A percentile compares a stretch with the other conserved stretches of the same genome.
These are phyloP conservation scores for Lepidocyrtinus sp. DNA, from an alignment of 2,888 invertebrate genomes.

Conservation along the genomic window DNA sequence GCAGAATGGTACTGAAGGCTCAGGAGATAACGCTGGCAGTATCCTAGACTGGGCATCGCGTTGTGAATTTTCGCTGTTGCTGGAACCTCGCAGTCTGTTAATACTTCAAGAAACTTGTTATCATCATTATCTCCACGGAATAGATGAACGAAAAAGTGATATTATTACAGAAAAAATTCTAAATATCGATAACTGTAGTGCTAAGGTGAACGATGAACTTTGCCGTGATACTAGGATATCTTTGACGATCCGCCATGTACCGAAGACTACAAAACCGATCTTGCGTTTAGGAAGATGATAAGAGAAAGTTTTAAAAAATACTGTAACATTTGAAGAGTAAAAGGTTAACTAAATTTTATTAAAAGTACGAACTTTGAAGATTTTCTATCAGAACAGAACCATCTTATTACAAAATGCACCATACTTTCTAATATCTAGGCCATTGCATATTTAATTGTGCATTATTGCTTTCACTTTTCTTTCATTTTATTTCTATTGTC, in stretches of 20 bases:
- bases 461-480: slow-evolving; percentile 5
- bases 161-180: slow-evolving; percentile 74
- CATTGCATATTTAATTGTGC: background rate
- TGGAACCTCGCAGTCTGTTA: slow-evolving; percentile 91
- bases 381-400: too few relatives aligned
- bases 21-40: background rate
- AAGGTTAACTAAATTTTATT: slow-evolving; percentile 11
- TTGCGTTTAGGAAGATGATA: slow-evolving; percentile 53
- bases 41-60: slow-evolving; percentile 40
- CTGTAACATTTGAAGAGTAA: background rate
- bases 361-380: slow-evolving; percentile 11
- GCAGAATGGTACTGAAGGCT: background rate
- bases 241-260: slow-evolving; percentile 93
- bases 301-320: background rate
- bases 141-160: slow-evolving; percentile 82
- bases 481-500: background rate
- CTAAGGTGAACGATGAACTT: slow-evolving; percentile 76
- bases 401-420: too few relatives aligned
- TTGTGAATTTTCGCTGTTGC: slow-evolving; percentile 80
- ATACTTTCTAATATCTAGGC: background rate
- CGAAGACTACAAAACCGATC: slow-evolving; percentile 83
- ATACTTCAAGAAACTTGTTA: slow-evolving; percentile 89
- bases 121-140: slow-evolving; percentile 87
- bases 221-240: slow-evolving; percentile 84
- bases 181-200: slow-evolving; percentile 76